phyloP scores from a whole-genome alignment of 2,113 vertebrate species.

The Oceanites oceanicus region DNA sequence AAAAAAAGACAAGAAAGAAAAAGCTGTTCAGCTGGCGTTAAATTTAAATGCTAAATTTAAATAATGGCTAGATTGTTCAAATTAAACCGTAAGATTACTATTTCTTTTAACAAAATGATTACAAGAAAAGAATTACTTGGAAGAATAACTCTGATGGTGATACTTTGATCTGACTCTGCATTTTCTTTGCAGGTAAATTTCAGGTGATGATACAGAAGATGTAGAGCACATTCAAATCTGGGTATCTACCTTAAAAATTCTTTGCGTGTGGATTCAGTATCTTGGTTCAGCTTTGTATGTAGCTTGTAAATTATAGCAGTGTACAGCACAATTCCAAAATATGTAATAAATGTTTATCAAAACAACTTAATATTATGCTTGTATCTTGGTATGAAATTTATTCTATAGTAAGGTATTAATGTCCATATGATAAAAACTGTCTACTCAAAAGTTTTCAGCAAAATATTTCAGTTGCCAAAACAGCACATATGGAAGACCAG shows the following conservation, averaged over 20 bases:
- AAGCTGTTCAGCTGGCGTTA: background rate
- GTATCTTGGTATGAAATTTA: background rate
- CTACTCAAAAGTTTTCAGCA: background rate
- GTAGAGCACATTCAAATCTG: constrained; percentile 63
- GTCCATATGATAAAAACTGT: background rate
- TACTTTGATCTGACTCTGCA: background rate
- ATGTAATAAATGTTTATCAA: background rate
- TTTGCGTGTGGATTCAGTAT: background rate
- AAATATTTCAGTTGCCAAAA: background rate
- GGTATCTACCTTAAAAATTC: background rate
- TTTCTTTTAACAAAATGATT: background rate
- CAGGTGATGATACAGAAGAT: constrained; percentile 98
- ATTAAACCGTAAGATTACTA: background rate
- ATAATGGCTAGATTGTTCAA: background rate
- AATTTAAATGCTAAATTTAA: background rate
- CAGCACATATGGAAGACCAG: background rate
- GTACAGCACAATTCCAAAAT: background rate
- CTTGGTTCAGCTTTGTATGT: constrained; percentile 3
- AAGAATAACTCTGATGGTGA: background rate
- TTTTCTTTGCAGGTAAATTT: constrained; percentile 87
- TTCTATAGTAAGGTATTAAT: background rate
- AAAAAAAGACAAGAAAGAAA: background rate
- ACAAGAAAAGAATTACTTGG: background rate
- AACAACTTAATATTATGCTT: background rate
- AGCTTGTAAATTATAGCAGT: constrained; percentile 36